Percentiles rank a stretch among this genome's conserved stretches.
These are phyloP conservation scores for Macaca fascicularis DNA, from an alignment of 2,113 vertebrate species.

Conservation along the genomic window T2T-MFA8v1.1 NC_088394.1:78229501-78230000, in stretches of 20 bases:
- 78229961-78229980: background rate
- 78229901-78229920: background rate
- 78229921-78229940: background rate
- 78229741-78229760: background rate
- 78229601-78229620: background rate
- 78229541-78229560: background rate
- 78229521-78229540: background rate
- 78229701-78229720: background rate
- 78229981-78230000: background rate
- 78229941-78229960: background rate
- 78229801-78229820: background rate
- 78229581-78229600: background rate
- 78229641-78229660: background rate
- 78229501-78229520: background rate
- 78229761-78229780: background rate
- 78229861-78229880: background rate
- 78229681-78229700: slow-evolving; percentile 1
- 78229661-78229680: slow-evolving; percentile 44
- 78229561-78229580: background rate
- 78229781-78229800: slow-evolving; percentile 6
- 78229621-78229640: background rate
- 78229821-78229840: background rate
- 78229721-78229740: background rate
- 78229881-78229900: background rate
- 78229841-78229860: slow-evolving; percentile 14